Percentiles rank a stretch among this genome's conserved stretches.
Conservation (phyloP, 2,888 invertebrate genomes). For the Tenthredo mesomela region DNA sequence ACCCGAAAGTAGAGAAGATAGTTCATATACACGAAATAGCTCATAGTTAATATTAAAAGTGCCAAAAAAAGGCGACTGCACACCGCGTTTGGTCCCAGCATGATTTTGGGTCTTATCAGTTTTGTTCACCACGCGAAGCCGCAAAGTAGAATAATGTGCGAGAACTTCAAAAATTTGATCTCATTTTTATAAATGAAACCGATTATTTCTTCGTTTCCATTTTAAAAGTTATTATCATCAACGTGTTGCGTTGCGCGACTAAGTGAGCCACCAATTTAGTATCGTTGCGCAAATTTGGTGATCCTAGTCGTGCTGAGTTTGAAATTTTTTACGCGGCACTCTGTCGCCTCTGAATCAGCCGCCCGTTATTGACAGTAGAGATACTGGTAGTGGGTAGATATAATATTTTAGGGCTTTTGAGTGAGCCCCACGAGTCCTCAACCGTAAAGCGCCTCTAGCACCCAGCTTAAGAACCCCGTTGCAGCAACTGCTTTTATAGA, state of each 20-base stretch:
- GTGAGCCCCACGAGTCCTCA: not conserved
- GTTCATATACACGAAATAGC: constrained; percentile 88
- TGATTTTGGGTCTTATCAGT: constrained; percentile 65
- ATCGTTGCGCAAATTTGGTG: constrained; percentile 4
- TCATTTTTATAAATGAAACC: not conserved
- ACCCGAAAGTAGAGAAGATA: constrained; percentile 85
- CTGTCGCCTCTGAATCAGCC: not conserved
- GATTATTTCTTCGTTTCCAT: not conserved
- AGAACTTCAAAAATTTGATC: not conserved
- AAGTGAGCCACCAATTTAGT: constrained; percentile 7
- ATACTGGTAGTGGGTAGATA: not conserved
- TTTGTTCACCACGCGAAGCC: not conserved
- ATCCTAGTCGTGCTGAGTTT: not conserved
- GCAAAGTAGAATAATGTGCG: not conserved
- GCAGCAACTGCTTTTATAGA: too few relatives aligned
- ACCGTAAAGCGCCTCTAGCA: too few relatives aligned
- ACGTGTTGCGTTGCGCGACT: not conserved
- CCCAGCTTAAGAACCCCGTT: too few relatives aligned
- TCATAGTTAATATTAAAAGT: constrained; percentile 80
- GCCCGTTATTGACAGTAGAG: constrained; percentile 8
- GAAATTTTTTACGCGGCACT: not conserved
- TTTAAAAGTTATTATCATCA: not conserved
- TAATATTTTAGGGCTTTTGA: not conserved
- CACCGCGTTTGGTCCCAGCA: constrained; percentile 88
- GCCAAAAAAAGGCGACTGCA: constrained; percentile 85